Evolutionary conservation across 1,140 invertebrate genomes (phyloP).

Genomic region (Drosophila teissieri): DNA sequence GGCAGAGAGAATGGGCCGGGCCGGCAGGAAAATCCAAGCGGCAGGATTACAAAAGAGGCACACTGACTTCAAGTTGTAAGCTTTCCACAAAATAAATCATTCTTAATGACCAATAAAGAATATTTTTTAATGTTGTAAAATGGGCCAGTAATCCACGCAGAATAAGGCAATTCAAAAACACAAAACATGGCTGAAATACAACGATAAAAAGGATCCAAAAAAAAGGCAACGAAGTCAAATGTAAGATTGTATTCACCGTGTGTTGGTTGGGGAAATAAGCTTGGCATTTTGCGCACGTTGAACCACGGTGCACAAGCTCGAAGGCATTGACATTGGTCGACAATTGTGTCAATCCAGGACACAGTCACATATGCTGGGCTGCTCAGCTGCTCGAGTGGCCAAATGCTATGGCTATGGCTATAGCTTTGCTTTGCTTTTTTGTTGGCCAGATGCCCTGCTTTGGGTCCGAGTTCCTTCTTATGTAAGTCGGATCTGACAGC

Average conservation of each 20-base stretch:
- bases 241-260: too few species aligned
- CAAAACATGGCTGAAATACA: too few species aligned
- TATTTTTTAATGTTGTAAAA: too few species aligned
- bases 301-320: constrained; percentile 42
- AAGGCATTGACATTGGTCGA: constrained; percentile 79
- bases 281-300: neutral
- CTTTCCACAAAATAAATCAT: neutral
- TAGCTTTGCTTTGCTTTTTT: constrained; percentile 2
- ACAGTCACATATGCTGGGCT: constrained; percentile 52
- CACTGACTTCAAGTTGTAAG: constrained; percentile 6
- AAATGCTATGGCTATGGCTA: constrained; percentile 26
- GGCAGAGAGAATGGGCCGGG: neutral
- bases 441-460: neutral
- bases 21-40: constrained; percentile 15
- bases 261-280: too few species aligned
- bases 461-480: constrained; percentile 9
- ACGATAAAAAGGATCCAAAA: neutral
- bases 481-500: constrained; percentile 44
- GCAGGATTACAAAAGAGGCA: constrained; percentile 27
- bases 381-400: constrained; percentile 33
- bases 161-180: too few species aligned
- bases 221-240: neutral
- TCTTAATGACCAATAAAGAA: too few species aligned
- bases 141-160: too few species aligned
- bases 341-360: constrained; percentile 73